phyloP scores from a whole-genome alignment of 2,888 invertebrate species.

The Heliconius hortense region DNA sequence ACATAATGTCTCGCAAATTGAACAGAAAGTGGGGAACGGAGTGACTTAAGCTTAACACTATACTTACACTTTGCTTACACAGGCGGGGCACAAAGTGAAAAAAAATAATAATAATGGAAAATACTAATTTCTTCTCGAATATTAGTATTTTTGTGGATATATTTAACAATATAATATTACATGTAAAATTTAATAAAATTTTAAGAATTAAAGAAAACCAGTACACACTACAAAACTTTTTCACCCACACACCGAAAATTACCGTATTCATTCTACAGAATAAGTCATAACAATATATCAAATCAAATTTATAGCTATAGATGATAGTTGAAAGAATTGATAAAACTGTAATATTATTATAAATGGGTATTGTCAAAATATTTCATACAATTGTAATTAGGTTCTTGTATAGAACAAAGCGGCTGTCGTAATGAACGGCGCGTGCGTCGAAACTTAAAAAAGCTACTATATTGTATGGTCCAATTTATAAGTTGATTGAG shows the following conservation, averaged over 20 bases:
- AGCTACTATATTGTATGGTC: slow-evolving; percentile 66
- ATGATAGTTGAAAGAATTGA: slow-evolving; percentile 52
- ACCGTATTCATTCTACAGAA: slow-evolving; percentile 11
- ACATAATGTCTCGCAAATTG: no score
- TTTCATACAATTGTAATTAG: slow-evolving; percentile 78
- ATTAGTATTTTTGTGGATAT: no score
- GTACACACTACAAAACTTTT: background rate
- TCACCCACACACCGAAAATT: slow-evolving; percentile 8
- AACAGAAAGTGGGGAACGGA: no score
- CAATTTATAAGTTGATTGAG: slow-evolving; percentile 47
- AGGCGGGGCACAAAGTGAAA: no score
- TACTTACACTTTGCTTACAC: no score
- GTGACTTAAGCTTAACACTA: no score
- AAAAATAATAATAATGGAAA: no score
- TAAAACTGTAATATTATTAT: slow-evolving; percentile 67
- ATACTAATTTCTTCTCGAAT: no score
- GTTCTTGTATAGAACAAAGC: slow-evolving; percentile 76
- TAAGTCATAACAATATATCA: slow-evolving; percentile 40
- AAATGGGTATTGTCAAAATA: slow-evolving; percentile 79
- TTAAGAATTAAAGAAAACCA: background rate
- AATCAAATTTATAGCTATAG: slow-evolving; percentile 44
- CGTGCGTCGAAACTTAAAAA: slow-evolving; percentile 71
- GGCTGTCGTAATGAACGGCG: slow-evolving; percentile 65
- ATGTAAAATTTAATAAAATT: no score
- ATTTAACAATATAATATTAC: no score